A percentile compares a stretch with the other conserved stretches of the same genome.
Evolutionary conservation across 2,113 vertebrate species (phyloP).

Genomic region (Emydura subglobosa): DNA sequence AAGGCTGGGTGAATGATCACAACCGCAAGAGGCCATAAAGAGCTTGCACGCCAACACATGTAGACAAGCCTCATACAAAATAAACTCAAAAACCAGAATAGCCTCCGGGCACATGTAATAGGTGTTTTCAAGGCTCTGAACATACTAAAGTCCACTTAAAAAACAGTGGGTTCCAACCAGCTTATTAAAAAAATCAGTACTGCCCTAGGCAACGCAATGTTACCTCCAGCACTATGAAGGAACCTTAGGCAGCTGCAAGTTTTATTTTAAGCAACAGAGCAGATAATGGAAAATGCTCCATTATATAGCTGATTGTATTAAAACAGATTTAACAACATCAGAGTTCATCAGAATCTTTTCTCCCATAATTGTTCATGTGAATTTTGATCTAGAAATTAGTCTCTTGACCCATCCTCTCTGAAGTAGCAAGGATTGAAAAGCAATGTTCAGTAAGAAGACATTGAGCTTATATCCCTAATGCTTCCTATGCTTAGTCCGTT

Average conservation of each 20-base stretch:
- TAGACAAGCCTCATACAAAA: fast-evolving
- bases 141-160: not conserved
- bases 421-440: slow-evolving; percentile 22
- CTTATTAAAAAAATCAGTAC: fast-evolving
- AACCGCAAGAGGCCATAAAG: not conserved
- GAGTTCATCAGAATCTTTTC: not conserved
- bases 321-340: not conserved
- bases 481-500: not conserved
- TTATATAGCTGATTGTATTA: not conserved
- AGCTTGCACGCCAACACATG: not conserved
- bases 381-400: not conserved
- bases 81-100: not conserved
- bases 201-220: not conserved
- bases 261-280: not conserved
- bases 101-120: fast-evolving
- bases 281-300: not conserved
- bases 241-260: not conserved
- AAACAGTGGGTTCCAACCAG: not conserved
- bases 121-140: not conserved
- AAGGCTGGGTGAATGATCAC: not conserved
- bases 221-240: not conserved
- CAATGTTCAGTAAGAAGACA: not conserved
- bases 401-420: not conserved
- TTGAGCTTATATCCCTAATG: not conserved
- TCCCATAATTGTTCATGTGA: not conserved